Base-by-base conservation (phyloP, 2,797 vertebrate species). In the Eulemur coronatus region DNA sequence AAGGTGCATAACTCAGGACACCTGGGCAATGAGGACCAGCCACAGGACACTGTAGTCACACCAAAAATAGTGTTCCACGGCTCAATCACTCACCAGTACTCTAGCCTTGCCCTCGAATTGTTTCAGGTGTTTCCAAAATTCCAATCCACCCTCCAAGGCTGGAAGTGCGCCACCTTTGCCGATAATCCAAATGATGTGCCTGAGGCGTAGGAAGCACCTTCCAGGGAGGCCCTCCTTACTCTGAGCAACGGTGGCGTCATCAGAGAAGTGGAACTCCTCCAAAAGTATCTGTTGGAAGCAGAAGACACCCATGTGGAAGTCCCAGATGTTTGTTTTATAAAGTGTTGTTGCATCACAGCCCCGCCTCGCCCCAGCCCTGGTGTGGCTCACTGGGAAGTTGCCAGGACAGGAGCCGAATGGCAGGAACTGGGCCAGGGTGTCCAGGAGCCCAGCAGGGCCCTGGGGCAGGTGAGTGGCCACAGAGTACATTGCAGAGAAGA, bases 171-270 rank as follows among this genome's bases (percentile, higher is more conserved):
- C 22, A 0, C 35, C 86, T 70, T n/a, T 85, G 61, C 55, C 12
- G 17, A 75, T 78, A 65, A 86, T 57, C 43, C 93, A 41, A 85
- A 89, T 59, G 73, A 35, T 24, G 48, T 14, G 81, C 95, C 90
- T 8, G 7, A 26, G 92, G 94, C 78, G 2, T 22, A 0, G 85
- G 70, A 82, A 30, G 72, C 78, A 14, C n/a, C 73, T 95, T 90
- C 84, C 87, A 13, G 87, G 69, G 87, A 87, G 88, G 81, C 84
- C 43, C 70, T 84, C 80, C 70, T 55, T 12, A 15, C 90, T 88
- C 81, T 97, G 97, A 98, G 89, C 91, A 91, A 97, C 7, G 20
- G 46, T 65, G 78, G 41, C 11, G 1, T 97, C 97, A 96, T 61
- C 78, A 0, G 50, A 65, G 72, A 81, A 41, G 57, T 50, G 70